Percentiles rank a stretch among this genome's conserved stretches.
phyloP scores from a whole-genome alignment of 2,888 invertebrate species.

The Kryphioiulus occultus region DNA sequence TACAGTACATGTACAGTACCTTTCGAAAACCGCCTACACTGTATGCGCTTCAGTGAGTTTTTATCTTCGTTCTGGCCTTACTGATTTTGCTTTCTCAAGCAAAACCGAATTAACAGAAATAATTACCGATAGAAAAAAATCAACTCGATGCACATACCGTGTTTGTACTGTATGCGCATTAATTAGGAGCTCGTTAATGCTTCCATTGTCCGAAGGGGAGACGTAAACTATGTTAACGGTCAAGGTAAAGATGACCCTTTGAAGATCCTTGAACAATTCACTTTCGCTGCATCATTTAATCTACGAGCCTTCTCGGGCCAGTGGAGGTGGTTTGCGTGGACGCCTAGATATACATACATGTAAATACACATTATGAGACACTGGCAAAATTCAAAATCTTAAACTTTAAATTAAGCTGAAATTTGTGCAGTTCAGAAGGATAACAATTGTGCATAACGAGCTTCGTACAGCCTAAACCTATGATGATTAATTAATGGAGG shows the following conservation, averaged over 20 bases:
- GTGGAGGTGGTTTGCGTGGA: background rate
- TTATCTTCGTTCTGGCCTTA: background rate
- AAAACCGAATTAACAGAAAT: background rate
- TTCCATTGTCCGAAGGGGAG: background rate
- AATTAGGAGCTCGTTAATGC: background rate
- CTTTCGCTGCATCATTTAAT: background rate
- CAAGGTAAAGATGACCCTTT: constrained; percentile 5
- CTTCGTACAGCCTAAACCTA: too few species aligned
- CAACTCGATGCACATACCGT: background rate
- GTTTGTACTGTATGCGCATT: background rate
- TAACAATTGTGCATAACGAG: too few species aligned
- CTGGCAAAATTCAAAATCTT: too few species aligned
- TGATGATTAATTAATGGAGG: too few species aligned
- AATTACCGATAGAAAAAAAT: background rate
- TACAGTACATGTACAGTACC: too few species aligned
- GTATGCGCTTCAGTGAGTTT: background rate
- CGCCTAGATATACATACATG: background rate
- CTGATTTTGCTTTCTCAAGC: background rate
- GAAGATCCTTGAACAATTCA: background rate
- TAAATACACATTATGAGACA: too few species aligned
- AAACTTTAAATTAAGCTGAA: too few species aligned
- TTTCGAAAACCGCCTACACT: too few species aligned
- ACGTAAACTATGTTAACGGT: background rate
- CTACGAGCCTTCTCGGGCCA: background rate
- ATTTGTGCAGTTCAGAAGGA: too few species aligned